These are phyloP conservation scores for Troilus luridus DNA, from an alignment of 2,888 invertebrate species.

Conservation along the genomic window DNA sequence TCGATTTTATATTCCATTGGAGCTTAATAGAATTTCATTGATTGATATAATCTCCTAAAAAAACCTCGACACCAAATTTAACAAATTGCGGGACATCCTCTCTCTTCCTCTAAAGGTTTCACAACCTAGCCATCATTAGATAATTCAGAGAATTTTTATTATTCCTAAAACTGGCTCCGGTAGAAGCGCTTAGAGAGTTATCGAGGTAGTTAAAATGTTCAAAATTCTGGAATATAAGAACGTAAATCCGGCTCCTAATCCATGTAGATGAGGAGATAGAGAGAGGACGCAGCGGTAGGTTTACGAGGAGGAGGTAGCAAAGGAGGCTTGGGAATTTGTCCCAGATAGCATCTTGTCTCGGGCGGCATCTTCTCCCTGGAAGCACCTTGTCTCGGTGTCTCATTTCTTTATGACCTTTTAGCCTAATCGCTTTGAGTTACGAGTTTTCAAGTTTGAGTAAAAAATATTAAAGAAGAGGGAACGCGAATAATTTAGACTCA, in stretches of 20 bases:
- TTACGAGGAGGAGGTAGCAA: neutral
- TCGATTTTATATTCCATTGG: too few species aligned
- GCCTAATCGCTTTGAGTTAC: conserved; percentile 3
- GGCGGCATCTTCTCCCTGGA: neutral
- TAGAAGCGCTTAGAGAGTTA: neutral
- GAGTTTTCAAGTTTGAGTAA: neutral
- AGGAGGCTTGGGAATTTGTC: neutral
- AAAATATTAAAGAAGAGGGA: neutral
- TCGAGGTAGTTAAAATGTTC: neutral
- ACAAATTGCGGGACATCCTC: neutral
- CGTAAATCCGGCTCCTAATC: neutral
- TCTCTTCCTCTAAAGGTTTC: neutral
- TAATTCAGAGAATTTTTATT: neutral
- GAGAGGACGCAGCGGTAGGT: neutral
- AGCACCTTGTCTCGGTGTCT: neutral
- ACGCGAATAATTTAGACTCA: neutral
- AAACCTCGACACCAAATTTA: neutral
- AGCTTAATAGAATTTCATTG: too few species aligned
- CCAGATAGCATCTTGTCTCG: neutral
- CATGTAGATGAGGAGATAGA: neutral
- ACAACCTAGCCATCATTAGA: neutral
- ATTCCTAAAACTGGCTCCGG: neutral
- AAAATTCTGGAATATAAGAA: neutral
- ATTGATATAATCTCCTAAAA: neutral
- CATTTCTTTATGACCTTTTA: conserved; percentile 17